phyloP scores from a whole-genome alignment of 92 coral and sea anemone genomes.

The Heliopora coerulea region DNA sequence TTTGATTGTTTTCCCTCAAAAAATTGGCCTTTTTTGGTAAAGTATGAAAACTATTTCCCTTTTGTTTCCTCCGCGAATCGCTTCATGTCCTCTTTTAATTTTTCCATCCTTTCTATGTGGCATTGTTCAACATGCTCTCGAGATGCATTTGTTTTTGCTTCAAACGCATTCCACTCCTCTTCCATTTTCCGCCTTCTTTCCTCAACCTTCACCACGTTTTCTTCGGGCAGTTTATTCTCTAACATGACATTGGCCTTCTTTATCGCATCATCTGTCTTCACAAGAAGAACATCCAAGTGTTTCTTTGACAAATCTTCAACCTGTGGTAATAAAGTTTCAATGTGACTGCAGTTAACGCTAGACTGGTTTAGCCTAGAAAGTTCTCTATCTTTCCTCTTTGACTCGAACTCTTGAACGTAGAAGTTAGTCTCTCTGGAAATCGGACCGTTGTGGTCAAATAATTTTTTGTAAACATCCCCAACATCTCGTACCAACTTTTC shows the following conservation, averaged over 20 bases:
- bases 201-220: conserved; percentile 60
- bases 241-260: conserved; percentile 75
- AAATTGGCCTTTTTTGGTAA: too few relatives aligned
- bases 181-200: conserved; percentile 60
- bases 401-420: conserved; percentile 82
- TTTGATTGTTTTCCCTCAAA: too few relatives aligned
- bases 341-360: conserved; percentile 63
- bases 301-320: conserved; percentile 56
- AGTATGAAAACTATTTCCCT: conserved; percentile 44
- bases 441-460: conserved; percentile 85
- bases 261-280: conserved; percentile 67
- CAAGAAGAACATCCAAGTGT: conserved; percentile 58
- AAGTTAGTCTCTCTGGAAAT: conserved; percentile 76
- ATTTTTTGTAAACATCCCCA: conserved; percentile 73
- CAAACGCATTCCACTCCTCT: conserved; percentile 75
- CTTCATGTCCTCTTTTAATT: conserved; percentile 68
- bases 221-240: conserved; percentile 74
- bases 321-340: conserved; percentile 65
- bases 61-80: conserved; percentile 65
- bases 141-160: conserved; percentile 40
- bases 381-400: conserved; percentile 86
- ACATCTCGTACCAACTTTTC: conserved; percentile 75
- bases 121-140: conserved; percentile 17
- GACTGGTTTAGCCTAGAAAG: conserved; percentile 65
- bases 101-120: conserved; percentile 49